Percentiles rank a stretch among this genome's conserved stretches.
These are phyloP conservation scores for Pachydiplax longipennis DNA, from an alignment of 2,888 invertebrate species.

Conservation along the genomic window DNA sequence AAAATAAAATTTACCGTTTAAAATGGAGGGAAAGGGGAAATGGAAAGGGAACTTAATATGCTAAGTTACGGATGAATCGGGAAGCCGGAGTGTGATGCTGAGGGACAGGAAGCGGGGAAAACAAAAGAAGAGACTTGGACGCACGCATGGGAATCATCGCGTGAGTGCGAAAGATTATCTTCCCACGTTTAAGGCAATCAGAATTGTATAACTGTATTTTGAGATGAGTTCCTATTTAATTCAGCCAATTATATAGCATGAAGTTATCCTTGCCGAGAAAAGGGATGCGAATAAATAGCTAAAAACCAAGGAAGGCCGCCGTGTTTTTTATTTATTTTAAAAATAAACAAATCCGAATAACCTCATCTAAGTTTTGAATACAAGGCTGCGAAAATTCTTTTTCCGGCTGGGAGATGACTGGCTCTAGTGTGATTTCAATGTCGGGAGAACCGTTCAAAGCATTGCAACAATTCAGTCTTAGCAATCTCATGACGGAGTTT, in stretches of 20 bases:
- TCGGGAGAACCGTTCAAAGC: too few relatives aligned
- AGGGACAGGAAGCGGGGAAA: background rate
- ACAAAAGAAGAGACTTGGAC: background rate
- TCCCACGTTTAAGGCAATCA: slow-evolving; percentile 21
- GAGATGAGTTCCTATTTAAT: background rate
- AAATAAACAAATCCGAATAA: background rate
- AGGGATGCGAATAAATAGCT: background rate
- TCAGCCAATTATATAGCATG: background rate
- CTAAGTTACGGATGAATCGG: background rate
- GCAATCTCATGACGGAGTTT: too few relatives aligned
- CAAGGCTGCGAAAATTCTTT: background rate
- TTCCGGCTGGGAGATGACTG: background rate
- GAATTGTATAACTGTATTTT: background rate
- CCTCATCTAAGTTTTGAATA: background rate
- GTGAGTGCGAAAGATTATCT: background rate
- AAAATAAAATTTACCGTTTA: background rate
- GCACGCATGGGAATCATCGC: background rate
- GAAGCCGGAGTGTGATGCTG: background rate
- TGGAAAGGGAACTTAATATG: background rate
- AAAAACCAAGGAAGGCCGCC: background rate
- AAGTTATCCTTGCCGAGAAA: background rate
- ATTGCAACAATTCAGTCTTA: too few relatives aligned
- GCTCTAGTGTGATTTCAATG: too few relatives aligned
- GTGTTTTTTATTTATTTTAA: background rate
- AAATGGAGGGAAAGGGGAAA: background rate